Evolutionary conservation across 2,888 invertebrate species (phyloP).

Genomic region (Synergus japonicus): DNA sequence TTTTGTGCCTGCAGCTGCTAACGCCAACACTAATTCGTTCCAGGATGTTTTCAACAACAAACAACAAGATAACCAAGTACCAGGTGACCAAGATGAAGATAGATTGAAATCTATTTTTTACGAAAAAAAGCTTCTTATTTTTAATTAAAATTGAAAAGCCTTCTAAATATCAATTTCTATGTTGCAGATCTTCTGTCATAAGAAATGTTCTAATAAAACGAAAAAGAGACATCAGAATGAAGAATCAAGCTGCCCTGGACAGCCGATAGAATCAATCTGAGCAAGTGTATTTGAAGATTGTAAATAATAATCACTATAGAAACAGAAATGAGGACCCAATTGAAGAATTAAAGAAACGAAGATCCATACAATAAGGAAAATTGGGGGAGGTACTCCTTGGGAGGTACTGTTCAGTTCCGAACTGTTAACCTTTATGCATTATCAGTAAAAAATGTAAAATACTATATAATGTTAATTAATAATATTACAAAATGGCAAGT

Average conservation of each 20-base stretch:
- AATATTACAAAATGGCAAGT: constrained; percentile 65
- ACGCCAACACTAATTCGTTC: constrained; percentile 74
- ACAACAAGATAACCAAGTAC: constrained; percentile 74
- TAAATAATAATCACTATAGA: constrained; percentile 71
- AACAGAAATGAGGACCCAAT: constrained; percentile 64
- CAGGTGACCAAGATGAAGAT: constrained; percentile 63
- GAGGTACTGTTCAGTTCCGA: constrained; percentile 39
- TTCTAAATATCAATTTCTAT: constrained; percentile 49
- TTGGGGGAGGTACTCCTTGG: not conserved
- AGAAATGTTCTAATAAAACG: constrained; percentile 63
- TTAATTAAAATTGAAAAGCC: no score
- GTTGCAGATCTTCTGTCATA: constrained; percentile 75
- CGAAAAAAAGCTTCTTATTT: no score
- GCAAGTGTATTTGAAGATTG: constrained; percentile 71
- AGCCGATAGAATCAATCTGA: constrained; percentile 61
- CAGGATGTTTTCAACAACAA: constrained; percentile 75
- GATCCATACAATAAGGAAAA: constrained; percentile 44
- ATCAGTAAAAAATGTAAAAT: constrained; percentile 71
- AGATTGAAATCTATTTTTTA: no score
- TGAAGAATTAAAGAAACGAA: constrained; percentile 57
- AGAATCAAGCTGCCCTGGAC: constrained; percentile 63
- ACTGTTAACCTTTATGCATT: constrained; percentile 56
- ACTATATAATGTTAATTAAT: constrained; percentile 67
- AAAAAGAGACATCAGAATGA: constrained; percentile 59
- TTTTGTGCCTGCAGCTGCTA: constrained; percentile 69